phyloP scores from a whole-genome alignment of 1,140 invertebrate genomes.

The Euschistus heros region DNA sequence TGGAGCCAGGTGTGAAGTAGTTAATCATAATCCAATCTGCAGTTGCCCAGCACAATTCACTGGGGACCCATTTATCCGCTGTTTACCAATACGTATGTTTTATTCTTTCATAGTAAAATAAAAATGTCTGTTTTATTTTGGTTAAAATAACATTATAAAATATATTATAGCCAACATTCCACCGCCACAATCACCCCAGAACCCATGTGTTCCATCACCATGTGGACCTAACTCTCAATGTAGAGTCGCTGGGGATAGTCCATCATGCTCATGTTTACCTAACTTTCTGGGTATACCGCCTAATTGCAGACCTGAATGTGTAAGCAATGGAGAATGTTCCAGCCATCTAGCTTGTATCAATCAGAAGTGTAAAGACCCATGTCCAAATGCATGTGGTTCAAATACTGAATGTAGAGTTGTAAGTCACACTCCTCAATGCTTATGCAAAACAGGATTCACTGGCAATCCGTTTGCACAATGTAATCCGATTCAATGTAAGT shows the following conservation, averaged over 20 bases:
- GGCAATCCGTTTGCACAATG: conserved; percentile 66
- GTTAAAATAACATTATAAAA: conserved; percentile 30
- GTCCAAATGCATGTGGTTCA: conserved; percentile 44
- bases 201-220: conserved; percentile 45
- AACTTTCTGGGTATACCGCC: conserved; percentile 40
- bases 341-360: conserved; percentile 43
- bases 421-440: conserved; percentile 54
- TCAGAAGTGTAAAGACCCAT: conserved; percentile 47
- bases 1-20: conserved; percentile 51
- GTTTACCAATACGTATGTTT: conserved; percentile 44
- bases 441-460: conserved; percentile 50
- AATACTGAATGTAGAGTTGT: conserved; percentile 55
- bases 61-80: conserved; percentile 65
- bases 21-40: conserved; percentile 52
- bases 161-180: conserved; percentile 31
- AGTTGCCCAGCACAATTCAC: conserved; percentile 51
- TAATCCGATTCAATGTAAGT: conserved; percentile 42
- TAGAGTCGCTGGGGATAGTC: conserved; percentile 42
- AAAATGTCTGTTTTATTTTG: background rate
- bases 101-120: background rate
- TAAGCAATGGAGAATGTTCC: conserved; percentile 43
- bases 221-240: conserved; percentile 56
- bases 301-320: conserved; percentile 44
- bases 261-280: conserved; percentile 46
- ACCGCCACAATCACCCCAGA: conserved; percentile 30